Evolutionary conservation across 2,888 invertebrate species (phyloP).

Genomic region (Amblyteles armatorius): DNA sequence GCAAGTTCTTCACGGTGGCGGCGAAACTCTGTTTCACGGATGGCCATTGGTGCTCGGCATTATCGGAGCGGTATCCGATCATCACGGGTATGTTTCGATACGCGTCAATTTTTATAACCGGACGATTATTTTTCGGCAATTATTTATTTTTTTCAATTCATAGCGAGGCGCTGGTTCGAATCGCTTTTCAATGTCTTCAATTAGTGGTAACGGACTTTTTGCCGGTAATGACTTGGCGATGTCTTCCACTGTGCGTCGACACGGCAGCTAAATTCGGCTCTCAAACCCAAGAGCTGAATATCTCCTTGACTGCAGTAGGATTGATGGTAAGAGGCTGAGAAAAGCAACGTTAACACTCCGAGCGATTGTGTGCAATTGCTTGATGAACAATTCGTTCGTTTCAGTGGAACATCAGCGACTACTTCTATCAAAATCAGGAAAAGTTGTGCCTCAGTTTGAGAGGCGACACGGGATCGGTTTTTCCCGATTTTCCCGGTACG

Average conservation of each 20-base stretch:
- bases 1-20: constrained; percentile 96
- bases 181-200: constrained; percentile 98
- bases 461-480: constrained; percentile 89
- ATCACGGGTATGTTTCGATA: constrained; percentile 90
- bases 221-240: constrained; percentile 96
- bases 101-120: background rate
- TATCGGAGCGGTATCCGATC: constrained; percentile 97
- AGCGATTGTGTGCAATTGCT: background rate
- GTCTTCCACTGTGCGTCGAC: constrained; percentile 95
- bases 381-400: constrained; percentile 75
- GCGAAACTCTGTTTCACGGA: constrained; percentile 96
- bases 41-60: constrained; percentile 98
- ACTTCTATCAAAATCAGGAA: constrained; percentile 97
- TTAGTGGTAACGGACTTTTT: constrained; percentile 97
- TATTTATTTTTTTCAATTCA: constrained; percentile 62
- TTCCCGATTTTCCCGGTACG: constrained; percentile 94
- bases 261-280: constrained; percentile 98
- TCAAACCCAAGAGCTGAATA: constrained; percentile 98
- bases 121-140: background rate
- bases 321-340: constrained; percentile 90
- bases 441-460: constrained; percentile 91
- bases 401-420: constrained; percentile 99
- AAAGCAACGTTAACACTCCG: background rate
- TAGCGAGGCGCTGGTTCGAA: constrained; percentile 95
- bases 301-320: constrained; percentile 98